Percentiles rank a stretch among this genome's conserved stretches.
These are phyloP conservation scores for Cygnus olor DNA, from an alignment of 2,797 vertebrate species.

Conservation along the genomic window DNA sequence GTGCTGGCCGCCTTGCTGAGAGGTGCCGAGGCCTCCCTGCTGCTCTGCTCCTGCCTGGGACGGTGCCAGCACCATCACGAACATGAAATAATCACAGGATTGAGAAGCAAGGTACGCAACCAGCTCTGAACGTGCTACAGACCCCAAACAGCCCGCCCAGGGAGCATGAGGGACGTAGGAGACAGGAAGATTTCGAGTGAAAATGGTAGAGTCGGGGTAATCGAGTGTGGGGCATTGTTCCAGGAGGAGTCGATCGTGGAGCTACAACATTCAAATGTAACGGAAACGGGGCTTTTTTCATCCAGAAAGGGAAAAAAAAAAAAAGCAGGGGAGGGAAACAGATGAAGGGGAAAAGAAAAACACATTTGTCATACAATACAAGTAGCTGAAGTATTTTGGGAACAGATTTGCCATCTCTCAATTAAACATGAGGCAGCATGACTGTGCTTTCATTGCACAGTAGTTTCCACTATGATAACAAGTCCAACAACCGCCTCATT, in stretches of 20 bases:
- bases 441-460: constrained; percentile 73
- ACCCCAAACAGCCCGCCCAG: neutral
- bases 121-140: neutral
- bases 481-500: constrained; percentile 85
- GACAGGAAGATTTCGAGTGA: neutral
- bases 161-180: neutral
- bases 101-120: neutral
- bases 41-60: neutral
- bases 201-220: neutral
- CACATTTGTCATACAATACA: constrained; percentile 35
- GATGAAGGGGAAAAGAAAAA: constrained; percentile 52
- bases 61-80: rapidly evolving
- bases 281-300: neutral
- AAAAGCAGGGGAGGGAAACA: neutral
- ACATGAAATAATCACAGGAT: neutral
- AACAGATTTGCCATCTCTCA: constrained; percentile 53
- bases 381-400: constrained; percentile 40
- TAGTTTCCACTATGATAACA: constrained; percentile 88
- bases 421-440: constrained; percentile 43
- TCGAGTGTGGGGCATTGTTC: neutral
- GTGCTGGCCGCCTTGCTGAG: too few relatives aligned
- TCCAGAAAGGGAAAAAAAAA: neutral
- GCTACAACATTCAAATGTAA: neutral
- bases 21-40: neutral
- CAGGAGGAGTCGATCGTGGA: neutral